Conservation (phyloP, 2,888 invertebrate species). For the Acanthosepion pharaonis region DNA sequence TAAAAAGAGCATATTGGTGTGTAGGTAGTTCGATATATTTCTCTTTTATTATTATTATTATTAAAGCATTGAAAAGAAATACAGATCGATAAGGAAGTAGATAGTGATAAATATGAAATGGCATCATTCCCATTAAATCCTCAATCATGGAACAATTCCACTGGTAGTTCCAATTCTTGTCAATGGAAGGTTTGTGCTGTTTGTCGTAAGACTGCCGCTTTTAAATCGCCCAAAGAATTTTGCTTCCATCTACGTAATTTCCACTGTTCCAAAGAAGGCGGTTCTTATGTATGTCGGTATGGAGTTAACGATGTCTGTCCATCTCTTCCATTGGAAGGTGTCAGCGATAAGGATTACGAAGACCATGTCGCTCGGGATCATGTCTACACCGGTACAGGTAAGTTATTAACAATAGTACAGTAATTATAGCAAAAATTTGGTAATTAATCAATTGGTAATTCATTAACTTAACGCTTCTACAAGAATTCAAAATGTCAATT, state of each 20-base stretch:
- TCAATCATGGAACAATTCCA: constrained; percentile 21
- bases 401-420: too few relatives aligned
- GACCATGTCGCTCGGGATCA: constrained; percentile 85
- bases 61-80: background rate
- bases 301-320: constrained; percentile 90
- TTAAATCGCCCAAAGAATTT: constrained; percentile 74
- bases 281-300: constrained; percentile 89
- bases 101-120: constrained; percentile 37
- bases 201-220: constrained; percentile 60
- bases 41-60: background rate
- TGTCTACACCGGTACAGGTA: constrained; percentile 62
- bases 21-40: background rate
- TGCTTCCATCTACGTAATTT: constrained; percentile 85
- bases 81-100: background rate
- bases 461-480: too few relatives aligned
- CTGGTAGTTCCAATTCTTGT: background rate
- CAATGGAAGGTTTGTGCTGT: constrained; percentile 66
- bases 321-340: constrained; percentile 90
- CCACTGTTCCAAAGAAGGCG: constrained; percentile 89
- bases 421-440: too few relatives aligned
- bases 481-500: too few relatives aligned
- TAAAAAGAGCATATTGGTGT: too few relatives aligned
- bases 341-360: constrained; percentile 90
- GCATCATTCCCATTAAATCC: background rate
- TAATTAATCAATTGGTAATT: too few relatives aligned